Base-by-base conservation (phyloP, 2,113 vertebrate genomes). In the Atractosteus spatula region DNA sequence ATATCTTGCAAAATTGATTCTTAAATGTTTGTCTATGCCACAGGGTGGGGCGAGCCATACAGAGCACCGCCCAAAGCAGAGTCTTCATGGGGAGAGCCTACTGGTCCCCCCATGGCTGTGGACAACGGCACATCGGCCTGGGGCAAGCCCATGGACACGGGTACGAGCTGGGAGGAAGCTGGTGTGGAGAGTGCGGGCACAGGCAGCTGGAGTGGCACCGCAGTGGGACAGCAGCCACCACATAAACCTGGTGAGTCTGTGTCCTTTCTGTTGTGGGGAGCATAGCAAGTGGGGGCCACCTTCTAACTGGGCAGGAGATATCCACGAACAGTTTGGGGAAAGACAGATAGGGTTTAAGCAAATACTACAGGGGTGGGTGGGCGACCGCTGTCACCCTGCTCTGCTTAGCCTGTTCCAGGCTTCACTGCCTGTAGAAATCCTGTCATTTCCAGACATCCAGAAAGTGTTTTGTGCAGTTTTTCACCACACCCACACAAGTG, bases 121-220 rank as follows among this genome's bases (percentile, higher is more conserved):
- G 98, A 99, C 88, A 98, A 98, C 7, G 97, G 97, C 68, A 98
- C 97, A 0, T 92, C 97, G 13, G 95, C 97, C 7, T 99, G 97
- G 97, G 96, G 96, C 8, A 98, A 98, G 76, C 95, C 97, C 70
- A 85, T 92, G 80, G 95, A 99, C 78, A 93, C 88, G 74, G 84
- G 73, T 72, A 89, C 93, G 55, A 85, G 82, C 76, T 96, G 95
- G 93, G 93, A 94, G 77, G 93, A 94, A 57, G 87, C 93, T 13
- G 80, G 83, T 73, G 71, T 88, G 51, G 91, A 94, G 3, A 83
- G 89, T 57, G 82, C 82, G 55, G 83, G 74, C 55, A 81, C 86
- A 73, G 88, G 92, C 80, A 89, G 91, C 79, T 92, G 94, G 92
- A 86, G 88, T 71, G 87, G 83, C 4, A 1, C 89, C 66, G 74